Evolutionary conservation across 2,888 invertebrate species (phyloP).

Genomic region (Timandra comae): DNA sequence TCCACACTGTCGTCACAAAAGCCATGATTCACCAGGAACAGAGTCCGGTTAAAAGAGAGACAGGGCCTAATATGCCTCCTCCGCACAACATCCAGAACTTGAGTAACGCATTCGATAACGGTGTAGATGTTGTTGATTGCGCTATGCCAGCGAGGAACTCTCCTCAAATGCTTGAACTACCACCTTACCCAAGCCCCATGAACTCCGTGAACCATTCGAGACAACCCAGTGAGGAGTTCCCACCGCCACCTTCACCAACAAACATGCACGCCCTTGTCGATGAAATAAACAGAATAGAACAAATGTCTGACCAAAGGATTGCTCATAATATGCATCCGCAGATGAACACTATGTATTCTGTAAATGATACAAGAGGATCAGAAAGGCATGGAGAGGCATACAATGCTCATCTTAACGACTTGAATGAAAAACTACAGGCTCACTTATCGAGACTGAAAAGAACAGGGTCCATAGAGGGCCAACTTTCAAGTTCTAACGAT

Average conservation of each 20-base stretch:
- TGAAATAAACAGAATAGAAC: constrained; percentile 72
- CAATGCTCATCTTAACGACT: constrained; percentile 67
- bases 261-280: constrained; percentile 81
- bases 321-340: constrained; percentile 4
- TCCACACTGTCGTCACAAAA: constrained; percentile 85
- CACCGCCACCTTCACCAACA: constrained; percentile 89
- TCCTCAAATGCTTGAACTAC: constrained; percentile 77
- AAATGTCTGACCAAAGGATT: constrained; percentile 21
- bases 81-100: constrained; percentile 59
- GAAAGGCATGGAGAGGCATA: neutral
- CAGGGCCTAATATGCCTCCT: constrained; percentile 38
- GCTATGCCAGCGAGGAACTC: constrained; percentile 55
- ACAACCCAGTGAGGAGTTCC: constrained; percentile 92
- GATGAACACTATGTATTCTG: constrained; percentile 4
- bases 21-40: constrained; percentile 92
- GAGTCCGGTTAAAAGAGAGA: constrained; percentile 78
- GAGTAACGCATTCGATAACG: constrained; percentile 59
- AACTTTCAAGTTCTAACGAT: constrained; percentile 47
- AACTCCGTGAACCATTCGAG: constrained; percentile 87
- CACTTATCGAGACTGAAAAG: constrained; percentile 80
- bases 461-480: constrained; percentile 54
- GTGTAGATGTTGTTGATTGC: constrained; percentile 81
- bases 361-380: constrained; percentile 5
- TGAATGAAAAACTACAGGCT: constrained; percentile 87
- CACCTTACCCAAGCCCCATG: constrained; percentile 88